A percentile compares a stretch with the other conserved stretches of the same genome.
Conservation (phyloP, 2,113 vertebrate genomes). For the Pionites leucogaster region DNA sequence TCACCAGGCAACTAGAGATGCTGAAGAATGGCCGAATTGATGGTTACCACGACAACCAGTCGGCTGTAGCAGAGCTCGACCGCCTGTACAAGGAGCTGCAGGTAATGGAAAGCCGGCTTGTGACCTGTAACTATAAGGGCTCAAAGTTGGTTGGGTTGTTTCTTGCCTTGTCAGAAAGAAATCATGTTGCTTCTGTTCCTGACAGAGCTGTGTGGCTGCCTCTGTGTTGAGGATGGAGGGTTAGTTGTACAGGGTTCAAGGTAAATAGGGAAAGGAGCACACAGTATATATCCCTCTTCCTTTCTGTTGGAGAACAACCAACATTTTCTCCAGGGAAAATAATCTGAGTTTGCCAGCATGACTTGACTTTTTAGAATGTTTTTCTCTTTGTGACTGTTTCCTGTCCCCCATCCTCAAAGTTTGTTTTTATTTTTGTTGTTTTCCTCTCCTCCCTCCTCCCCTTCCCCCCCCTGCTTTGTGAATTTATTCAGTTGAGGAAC, state of each 20-base stretch:
- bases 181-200: background rate
- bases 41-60: slow-evolving; percentile 87
- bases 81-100: slow-evolving; percentile 96
- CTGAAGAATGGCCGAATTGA: slow-evolving; percentile 93
- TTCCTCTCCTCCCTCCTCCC: background rate
- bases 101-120: slow-evolving; percentile 61
- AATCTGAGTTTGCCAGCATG: background rate
- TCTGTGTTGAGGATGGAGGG: background rate
- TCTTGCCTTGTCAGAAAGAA: background rate
- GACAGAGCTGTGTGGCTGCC: background rate
- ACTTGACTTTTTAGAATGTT: slow-evolving; percentile 1
- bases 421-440: slow-evolving; percentile 57
- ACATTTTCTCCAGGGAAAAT: background rate
- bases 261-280: background rate
- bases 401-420: background rate
- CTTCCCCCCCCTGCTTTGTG: background rate
- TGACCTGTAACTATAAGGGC: background rate
- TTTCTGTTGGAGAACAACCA: background rate
- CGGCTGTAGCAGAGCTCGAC: slow-evolving; percentile 91
- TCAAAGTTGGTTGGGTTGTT: background rate
- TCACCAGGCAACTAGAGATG: slow-evolving; percentile 93
- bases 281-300: background rate
- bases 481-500: slow-evolving; percentile 88
- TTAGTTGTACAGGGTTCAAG: background rate
- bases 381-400: background rate